Percentiles rank a stretch among this genome's conserved stretches.
Conservation (phyloP, 2,113 vertebrate species). For the Nicator chloris region DNA sequence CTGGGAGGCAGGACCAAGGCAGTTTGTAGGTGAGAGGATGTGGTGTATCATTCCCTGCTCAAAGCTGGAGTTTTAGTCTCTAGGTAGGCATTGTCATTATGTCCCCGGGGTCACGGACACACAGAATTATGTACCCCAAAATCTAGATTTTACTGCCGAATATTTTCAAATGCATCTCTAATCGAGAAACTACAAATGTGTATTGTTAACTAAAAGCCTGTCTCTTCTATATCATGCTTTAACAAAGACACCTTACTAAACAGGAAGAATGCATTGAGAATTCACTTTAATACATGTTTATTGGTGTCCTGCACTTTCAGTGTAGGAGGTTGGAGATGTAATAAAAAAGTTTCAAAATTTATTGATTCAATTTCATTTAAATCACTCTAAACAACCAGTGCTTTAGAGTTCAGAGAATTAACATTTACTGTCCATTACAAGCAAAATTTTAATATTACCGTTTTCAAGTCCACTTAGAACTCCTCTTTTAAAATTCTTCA, state of each 20-base stretch:
- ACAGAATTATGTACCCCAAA: neutral
- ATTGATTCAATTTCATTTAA: constrained; percentile 41
- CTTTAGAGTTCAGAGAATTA: constrained; percentile 45
- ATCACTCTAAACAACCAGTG: constrained; percentile 62
- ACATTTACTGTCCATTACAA: constrained; percentile 31
- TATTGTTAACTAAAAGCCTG: neutral
- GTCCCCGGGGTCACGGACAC: neutral
- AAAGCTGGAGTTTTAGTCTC: neutral
- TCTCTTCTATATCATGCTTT: neutral
- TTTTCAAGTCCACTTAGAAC: constrained; percentile 38
- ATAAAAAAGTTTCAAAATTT: constrained; percentile 51
- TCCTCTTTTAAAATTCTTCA: constrained; percentile 67
- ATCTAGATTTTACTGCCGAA: neutral
- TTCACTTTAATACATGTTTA: constrained; percentile 54
- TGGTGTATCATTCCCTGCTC: fast-evolving
- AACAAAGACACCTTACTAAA: neutral
- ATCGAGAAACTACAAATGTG: neutral
- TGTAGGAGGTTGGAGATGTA: constrained; percentile 57
- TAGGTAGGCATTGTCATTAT: neutral
- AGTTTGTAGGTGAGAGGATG: neutral
- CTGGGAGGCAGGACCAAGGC: neutral
- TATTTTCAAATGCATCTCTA: neutral
- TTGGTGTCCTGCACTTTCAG: constrained; percentile 55
- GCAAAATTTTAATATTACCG: constrained; percentile 61
- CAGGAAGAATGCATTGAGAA: constrained; percentile 1